phyloP scores from a whole-genome alignment of 2,888 invertebrate genomes.

The Cantharis lateralis region DNA sequence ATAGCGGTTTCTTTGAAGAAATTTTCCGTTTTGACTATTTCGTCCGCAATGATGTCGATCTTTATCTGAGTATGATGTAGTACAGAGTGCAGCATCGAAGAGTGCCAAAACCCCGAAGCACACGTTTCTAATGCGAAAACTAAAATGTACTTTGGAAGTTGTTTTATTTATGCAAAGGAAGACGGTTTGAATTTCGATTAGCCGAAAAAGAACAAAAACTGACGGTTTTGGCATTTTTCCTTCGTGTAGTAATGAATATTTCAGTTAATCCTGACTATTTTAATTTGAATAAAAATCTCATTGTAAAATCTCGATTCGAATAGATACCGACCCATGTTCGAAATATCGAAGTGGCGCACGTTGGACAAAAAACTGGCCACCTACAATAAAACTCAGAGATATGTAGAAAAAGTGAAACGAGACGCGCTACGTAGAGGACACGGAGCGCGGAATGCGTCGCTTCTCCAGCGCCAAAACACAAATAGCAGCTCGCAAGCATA shows the following conservation, averaged over 20 bases:
- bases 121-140: not conserved
- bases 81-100: not conserved
- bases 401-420: slow-evolving; percentile 41
- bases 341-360: slow-evolving; percentile 41
- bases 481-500: slow-evolving; percentile 53
- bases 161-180: not conserved
- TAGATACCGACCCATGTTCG: slow-evolving; percentile 39
- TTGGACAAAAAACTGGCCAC: slow-evolving; percentile 42
- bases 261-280: slow-evolving; percentile 52
- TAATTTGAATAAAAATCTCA: slow-evolving; percentile 47
- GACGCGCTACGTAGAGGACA: slow-evolving; percentile 45
- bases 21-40: slow-evolving; percentile 17
- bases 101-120: not conserved
- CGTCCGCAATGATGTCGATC: not conserved
- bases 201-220: slow-evolving; percentile 22
- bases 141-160: not conserved
- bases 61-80: not conserved
- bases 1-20: slow-evolving; percentile 25
- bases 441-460: slow-evolving; percentile 53
- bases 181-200: not conserved
- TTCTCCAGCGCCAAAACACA: slow-evolving; percentile 55
- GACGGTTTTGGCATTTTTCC: slow-evolving; percentile 42
- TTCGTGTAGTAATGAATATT: slow-evolving; percentile 54
- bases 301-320: slow-evolving; percentile 34
- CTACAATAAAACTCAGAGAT: slow-evolving; percentile 45